Evolutionary conservation across 2,888 invertebrate genomes (phyloP).

Genomic region (Platyscelio sp.): DNA sequence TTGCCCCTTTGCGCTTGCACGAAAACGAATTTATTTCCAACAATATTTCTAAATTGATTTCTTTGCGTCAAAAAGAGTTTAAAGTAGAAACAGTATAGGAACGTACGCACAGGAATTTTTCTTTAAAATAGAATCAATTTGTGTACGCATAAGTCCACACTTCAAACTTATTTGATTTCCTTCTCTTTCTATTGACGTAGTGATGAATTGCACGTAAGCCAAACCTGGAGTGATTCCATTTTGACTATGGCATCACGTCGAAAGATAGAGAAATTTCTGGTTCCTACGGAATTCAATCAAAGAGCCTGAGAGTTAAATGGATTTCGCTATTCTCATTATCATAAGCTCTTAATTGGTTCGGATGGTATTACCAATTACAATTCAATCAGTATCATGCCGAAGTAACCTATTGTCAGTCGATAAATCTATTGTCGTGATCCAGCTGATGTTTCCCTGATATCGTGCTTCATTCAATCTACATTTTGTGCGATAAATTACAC

Average conservation of each 20-base stretch:
- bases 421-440: slow-evolving; percentile 56
- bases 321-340: slow-evolving; percentile 71
- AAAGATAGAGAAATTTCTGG: slow-evolving; percentile 38
- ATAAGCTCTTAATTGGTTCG: slow-evolving; percentile 74
- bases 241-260: slow-evolving; percentile 13
- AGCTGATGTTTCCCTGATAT: slow-evolving; percentile 40
- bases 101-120: too few relatives aligned
- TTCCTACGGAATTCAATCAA: slow-evolving; percentile 52
- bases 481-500: slow-evolving; percentile 32
- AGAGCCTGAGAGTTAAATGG: slow-evolving; percentile 65
- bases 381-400: slow-evolving; percentile 72
- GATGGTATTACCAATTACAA: slow-evolving; percentile 75
- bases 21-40: too few relatives aligned
- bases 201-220: too few relatives aligned
- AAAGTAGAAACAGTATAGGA: too few relatives aligned
- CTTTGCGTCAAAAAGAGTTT: too few relatives aligned
- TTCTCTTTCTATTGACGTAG: too few relatives aligned
- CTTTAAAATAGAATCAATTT: too few relatives aligned
- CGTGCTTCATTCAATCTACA: slow-evolving; percentile 26
- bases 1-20: too few relatives aligned
- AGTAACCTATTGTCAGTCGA: slow-evolving; percentile 65
- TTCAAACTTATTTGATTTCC: too few relatives aligned
- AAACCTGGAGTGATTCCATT: slow-evolving; percentile 50
- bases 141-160: too few relatives aligned
- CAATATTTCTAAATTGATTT: too few relatives aligned